Evolutionary conservation across 2,113 vertebrate genomes (phyloP).

Genomic region (Sialia sialis): DNA sequence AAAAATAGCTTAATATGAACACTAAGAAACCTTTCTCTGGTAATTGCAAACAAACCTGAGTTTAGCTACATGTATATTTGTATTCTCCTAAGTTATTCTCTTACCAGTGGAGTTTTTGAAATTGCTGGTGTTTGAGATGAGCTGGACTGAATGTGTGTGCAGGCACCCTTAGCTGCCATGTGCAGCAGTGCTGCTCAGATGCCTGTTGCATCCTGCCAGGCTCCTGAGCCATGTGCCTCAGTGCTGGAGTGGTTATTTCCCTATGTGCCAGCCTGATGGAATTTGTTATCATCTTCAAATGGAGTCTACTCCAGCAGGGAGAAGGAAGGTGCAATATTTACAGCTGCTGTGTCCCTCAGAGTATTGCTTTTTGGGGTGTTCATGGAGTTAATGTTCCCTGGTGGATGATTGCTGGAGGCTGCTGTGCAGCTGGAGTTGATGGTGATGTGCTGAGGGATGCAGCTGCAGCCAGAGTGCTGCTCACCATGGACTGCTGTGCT

Average conservation of each 20-base stretch:
- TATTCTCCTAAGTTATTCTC: background rate
- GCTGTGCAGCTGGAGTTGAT: background rate
- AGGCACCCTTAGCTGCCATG: fast-evolving
- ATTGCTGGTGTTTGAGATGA: background rate
- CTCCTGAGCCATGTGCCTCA: fast-evolving
- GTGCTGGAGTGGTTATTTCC: background rate
- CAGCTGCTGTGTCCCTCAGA: background rate
- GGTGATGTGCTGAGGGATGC: background rate
- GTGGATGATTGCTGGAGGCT: background rate
- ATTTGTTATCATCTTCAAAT: background rate
- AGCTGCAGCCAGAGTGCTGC: background rate
- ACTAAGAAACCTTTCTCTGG: background rate
- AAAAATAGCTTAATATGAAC: background rate
- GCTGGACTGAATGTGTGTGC: background rate
- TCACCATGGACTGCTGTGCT: fast-evolving
- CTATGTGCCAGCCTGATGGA: background rate
- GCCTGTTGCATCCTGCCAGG: background rate
- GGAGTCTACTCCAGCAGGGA: background rate
- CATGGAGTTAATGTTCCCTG: background rate
- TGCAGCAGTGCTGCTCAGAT: background rate
- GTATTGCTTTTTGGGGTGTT: background rate
- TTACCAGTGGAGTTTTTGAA: background rate
- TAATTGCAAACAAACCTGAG: background rate
- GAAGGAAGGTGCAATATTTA: background rate
- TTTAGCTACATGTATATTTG: background rate